Percentiles rank a stretch among this genome's conserved stretches.
Conservation (phyloP, 2,888 invertebrate species). For the Lasioglossum figueresi region DNA sequence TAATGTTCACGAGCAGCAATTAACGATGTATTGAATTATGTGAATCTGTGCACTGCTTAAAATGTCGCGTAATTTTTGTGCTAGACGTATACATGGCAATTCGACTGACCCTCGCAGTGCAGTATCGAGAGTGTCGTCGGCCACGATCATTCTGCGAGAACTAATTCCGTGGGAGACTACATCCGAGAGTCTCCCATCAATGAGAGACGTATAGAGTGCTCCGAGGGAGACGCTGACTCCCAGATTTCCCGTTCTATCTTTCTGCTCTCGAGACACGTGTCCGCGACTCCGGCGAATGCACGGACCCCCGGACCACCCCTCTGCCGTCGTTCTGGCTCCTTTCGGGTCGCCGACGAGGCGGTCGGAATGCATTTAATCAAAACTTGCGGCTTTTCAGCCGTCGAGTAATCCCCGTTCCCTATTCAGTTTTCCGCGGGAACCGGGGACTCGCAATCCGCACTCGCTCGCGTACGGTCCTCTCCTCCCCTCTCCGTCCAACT, state of each 20-base stretch:
- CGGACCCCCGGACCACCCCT: background rate
- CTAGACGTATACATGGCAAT: no score
- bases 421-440: conserved; percentile 43
- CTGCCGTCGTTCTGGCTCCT: conserved; percentile 17
- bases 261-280: conserved; percentile 27
- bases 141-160: conserved; percentile 68
- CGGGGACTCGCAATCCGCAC: background rate
- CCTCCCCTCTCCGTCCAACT: background rate
- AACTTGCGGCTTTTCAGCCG: conserved; percentile 71
- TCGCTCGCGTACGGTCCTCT: no score
- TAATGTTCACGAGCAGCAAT: no score
- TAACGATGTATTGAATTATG: no score
- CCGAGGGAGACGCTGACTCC: conserved; percentile 20
- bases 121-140: conserved; percentile 61
- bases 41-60: no score
- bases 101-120: background rate
- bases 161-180: conserved; percentile 34
- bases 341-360: conserved; percentile 34
- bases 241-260: conserved; percentile 10
- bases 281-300: conserved; percentile 7
- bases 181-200: conserved; percentile 12
- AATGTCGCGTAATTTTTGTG: no score
- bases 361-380: conserved; percentile 75
- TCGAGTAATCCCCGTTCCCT: conserved; percentile 36
- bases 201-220: conserved; percentile 23